Percentiles rank a stretch among this genome's conserved stretches.
Evolutionary conservation across 2,888 invertebrate genomes (phyloP).

Genomic region (Pedicia rivosa): DNA sequence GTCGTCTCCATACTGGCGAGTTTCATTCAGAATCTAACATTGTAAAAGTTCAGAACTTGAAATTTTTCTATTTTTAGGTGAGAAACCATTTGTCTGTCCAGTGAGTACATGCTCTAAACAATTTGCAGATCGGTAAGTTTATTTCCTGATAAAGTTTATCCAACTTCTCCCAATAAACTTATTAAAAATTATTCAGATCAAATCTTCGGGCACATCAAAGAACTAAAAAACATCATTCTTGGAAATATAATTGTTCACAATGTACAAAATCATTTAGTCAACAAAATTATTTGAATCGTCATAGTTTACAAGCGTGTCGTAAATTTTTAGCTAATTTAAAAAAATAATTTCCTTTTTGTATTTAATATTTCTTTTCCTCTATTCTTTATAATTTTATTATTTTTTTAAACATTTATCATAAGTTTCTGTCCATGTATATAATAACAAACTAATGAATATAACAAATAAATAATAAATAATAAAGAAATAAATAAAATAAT

Average conservation of each 20-base stretch:
- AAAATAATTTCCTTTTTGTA: no score
- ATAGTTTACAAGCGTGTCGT: constrained; percentile 45
- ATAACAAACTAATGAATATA: no score
- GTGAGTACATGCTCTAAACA: constrained; percentile 41
- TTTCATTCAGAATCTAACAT: background rate
- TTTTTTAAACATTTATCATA: no score
- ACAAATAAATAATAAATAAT: no score
- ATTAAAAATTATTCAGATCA: no score
- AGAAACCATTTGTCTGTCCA: constrained; percentile 51
- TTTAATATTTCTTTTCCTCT: no score
- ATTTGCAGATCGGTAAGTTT: constrained; percentile 45
- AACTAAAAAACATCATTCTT: constrained; percentile 49
- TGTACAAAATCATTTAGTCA: constrained; percentile 57
- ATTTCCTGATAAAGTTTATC: no score
- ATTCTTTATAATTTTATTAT: no score
- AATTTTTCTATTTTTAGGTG: constrained; percentile 29
- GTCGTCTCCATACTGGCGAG: constrained; percentile 52
- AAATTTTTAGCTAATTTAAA: no score
- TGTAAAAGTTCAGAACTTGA: background rate
- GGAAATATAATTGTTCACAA: constrained; percentile 47
- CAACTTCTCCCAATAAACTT: no score
- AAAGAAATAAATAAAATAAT: no score
- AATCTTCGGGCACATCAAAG: constrained; percentile 57
- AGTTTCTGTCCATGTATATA: no score
- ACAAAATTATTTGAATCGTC: constrained; percentile 45